Evolutionary conservation across 2,888 invertebrate genomes (phyloP), one percentile per base, ranked within the genome.

Genomic region (Parelbella ahira): DNA sequence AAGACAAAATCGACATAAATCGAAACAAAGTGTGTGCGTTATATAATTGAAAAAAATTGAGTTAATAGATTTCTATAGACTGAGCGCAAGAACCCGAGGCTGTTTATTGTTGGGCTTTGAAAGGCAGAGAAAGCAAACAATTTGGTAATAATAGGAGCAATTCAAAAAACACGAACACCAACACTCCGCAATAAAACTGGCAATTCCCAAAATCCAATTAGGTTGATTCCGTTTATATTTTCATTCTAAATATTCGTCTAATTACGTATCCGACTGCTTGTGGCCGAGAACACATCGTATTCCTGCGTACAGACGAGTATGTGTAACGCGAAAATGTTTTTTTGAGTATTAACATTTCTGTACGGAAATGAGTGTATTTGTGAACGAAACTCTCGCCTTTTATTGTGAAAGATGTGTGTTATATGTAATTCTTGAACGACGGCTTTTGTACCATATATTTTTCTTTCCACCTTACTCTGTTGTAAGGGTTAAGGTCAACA

Each of bases 41-140:
- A 9, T 32, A 12, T 32, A 32, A 39, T 39, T 25, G 25, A 11
- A 12, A 39, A 39, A 25, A 39, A 30, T 18, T 20, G 32, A 39
- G 25, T 39, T 39, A 39, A 39, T 39, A 39, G 39, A 39, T 39
- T 39, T 32, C 39, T 19, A 19, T 25, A 19, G 32, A 11, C 3
- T 2, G 23, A 9, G 27, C 47, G 25, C n/a, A n/a, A n/a, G 37
- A 37, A 28, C 33, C 37, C 18, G 30, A 19, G 27, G 27, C 32
- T 30, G 43, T 44, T 37, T 47, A 47, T 49, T 51, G 51, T 51
- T 44, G 44, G 51, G 47, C 32, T 47, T 45, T 48, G 28, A 45
- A 49, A 49, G 47, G 44, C 49, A 44, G 37, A 33, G 24, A 51
- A 45, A 36, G 47, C 41, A 49, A 47, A 49, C 49, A 44, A 51